A percentile compares a stretch with the other conserved stretches of the same genome.
Evolutionary conservation across 2,888 invertebrate species (phyloP).

Genomic region (Metalampra italica): DNA sequence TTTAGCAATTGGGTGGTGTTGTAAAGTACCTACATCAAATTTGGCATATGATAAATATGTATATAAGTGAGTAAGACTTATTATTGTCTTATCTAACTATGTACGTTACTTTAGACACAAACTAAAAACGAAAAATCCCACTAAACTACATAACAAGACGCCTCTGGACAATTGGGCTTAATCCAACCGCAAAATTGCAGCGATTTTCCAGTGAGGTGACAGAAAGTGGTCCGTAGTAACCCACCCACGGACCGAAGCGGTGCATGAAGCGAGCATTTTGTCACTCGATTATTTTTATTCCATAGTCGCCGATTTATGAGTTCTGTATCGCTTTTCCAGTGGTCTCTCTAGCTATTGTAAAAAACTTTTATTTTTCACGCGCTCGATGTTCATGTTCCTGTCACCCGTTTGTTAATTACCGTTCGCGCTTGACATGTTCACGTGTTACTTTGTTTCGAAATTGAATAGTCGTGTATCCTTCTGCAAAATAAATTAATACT

Average conservation of each 20-base stretch:
- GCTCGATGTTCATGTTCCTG: conserved; percentile 25
- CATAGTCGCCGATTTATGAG: conserved; percentile 44
- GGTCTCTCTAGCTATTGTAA: conserved; percentile 9
- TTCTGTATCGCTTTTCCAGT: conserved; percentile 9
- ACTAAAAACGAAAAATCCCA: too few species aligned
- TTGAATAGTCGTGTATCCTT: not conserved
- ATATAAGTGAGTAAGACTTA: too few species aligned
- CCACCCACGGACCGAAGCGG: not conserved
- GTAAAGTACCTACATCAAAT: too few species aligned
- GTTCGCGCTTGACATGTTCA: conserved; percentile 7
- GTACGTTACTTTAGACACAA: too few species aligned
- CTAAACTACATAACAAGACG: conserved; percentile 42
- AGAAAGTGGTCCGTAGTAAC: not conserved
- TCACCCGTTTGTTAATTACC: conserved; percentile 27
- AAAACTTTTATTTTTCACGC: conserved; percentile 21
- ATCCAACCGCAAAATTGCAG: not conserved
- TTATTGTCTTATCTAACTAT: too few species aligned
- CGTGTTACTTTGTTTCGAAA: conserved; percentile 4
- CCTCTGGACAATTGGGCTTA: not conserved
- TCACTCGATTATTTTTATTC: conserved; percentile 50
- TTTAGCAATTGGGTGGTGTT: too few species aligned
- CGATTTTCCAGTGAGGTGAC: not conserved
- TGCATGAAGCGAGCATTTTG: conserved; percentile 31
- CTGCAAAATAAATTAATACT: not conserved
- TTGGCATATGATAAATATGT: too few species aligned